Percentiles rank a stretch among this genome's conserved stretches.
Evolutionary conservation across 2,113 vertebrate species (phyloP).

Genomic region (Dicaeum eximium): DNA sequence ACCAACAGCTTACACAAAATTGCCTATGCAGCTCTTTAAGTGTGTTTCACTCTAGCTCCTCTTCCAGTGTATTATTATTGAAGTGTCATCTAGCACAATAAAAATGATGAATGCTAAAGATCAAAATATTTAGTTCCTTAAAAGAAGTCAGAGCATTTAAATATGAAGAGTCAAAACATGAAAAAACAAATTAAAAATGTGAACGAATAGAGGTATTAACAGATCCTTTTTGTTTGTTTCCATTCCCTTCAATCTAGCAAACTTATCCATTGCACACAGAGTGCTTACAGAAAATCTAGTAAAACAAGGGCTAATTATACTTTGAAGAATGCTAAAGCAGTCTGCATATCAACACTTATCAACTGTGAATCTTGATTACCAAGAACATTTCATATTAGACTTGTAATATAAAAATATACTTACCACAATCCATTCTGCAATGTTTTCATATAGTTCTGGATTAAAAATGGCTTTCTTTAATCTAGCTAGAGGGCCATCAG

Average conservation of each 20-base stretch:
- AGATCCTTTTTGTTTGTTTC: background rate
- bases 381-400: background rate
- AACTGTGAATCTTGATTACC: background rate
- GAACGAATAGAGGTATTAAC: background rate
- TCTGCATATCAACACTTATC: background rate
- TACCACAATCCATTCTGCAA: conserved; percentile 97
- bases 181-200: background rate
- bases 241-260: background rate
- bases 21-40: background rate
- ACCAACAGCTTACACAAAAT: background rate
- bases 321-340: background rate
- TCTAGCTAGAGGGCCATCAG: conserved; percentile 92
- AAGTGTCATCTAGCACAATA: background rate
- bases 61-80: background rate
- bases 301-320: background rate
- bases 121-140: background rate
- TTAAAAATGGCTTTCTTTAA: conserved; percentile 98
- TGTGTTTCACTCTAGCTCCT: background rate
- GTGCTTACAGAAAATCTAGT: background rate
- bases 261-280: background rate
- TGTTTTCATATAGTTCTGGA: conserved; percentile 91
- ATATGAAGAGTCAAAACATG: background rate
- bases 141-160: background rate
- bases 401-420: conserved; percentile 45
- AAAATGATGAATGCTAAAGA: background rate